Conservation (phyloP, 2,888 invertebrate genomes). For the Thymelicus sylvestris region DNA sequence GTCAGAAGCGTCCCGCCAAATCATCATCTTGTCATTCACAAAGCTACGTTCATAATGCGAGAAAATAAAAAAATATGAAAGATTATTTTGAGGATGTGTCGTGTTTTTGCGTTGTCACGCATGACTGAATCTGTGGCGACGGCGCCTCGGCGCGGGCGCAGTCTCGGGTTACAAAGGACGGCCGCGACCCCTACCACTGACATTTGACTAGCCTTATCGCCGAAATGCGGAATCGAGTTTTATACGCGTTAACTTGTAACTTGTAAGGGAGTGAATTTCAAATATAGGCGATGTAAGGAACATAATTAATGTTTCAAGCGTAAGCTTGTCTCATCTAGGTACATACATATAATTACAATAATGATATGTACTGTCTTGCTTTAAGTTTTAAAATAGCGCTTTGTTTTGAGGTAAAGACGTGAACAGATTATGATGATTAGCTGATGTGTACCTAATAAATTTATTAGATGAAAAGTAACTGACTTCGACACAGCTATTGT, state of each 20-base stretch:
- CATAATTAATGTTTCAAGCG: too few species aligned
- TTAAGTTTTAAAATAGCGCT: too few species aligned
- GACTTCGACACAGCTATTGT: too few species aligned
- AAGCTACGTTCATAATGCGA: conserved; percentile 45
- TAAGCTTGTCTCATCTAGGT: too few species aligned
- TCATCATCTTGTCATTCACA: conserved; percentile 47
- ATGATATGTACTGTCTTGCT: too few species aligned
- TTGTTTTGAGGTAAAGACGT: too few species aligned
- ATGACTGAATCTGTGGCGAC: conserved; percentile 55
- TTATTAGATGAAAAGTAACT: too few species aligned
- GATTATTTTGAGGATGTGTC: conserved; percentile 62
- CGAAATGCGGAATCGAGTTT: conserved; percentile 12
- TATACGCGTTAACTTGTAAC: neutral
- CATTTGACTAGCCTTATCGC: neutral
- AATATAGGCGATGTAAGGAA: too few species aligned
- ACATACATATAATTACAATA: too few species aligned
- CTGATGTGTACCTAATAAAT: too few species aligned
- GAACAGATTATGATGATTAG: too few species aligned
- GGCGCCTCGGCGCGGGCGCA: conserved; percentile 53
- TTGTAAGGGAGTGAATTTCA: too few species aligned
- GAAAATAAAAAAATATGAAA: conserved; percentile 45
- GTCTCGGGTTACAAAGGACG: conserved; percentile 63
- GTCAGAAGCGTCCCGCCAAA: conserved; percentile 44
- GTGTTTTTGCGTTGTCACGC: conserved; percentile 63
- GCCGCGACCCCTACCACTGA: conserved; percentile 43